Conservation (phyloP, 2,888 invertebrate genomes). For the Corbicula japonica region DNA sequence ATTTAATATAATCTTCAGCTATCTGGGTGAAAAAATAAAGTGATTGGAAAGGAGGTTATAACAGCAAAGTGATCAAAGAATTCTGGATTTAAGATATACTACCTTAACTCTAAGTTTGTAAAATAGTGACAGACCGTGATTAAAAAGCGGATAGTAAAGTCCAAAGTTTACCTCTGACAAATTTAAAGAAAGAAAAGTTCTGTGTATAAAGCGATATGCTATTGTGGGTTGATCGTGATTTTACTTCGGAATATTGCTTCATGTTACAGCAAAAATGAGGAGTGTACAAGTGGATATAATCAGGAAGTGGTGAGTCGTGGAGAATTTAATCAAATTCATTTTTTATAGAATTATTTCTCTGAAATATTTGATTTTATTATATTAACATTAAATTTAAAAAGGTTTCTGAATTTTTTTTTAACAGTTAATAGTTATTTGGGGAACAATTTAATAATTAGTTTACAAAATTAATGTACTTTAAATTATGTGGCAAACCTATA, state of each 20-base stretch:
- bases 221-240: neutral
- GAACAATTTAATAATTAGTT: too few relatives aligned
- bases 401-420: too few relatives aligned
- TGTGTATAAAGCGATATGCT: neutral
- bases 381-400: too few relatives aligned
- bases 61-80: conserved; percentile 40
- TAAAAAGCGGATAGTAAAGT: neutral
- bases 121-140: neutral
- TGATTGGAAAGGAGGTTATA: conserved; percentile 14
- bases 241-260: neutral
- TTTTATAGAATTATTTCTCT: too few relatives aligned
- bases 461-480: too few relatives aligned
- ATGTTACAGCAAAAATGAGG: conserved; percentile 59
- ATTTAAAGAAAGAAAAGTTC: too few relatives aligned
- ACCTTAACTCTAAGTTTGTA: too few relatives aligned
- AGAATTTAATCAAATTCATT: too few relatives aligned
- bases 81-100: conserved; percentile 7
- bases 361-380: too few relatives aligned
- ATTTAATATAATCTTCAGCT: conserved; percentile 37
- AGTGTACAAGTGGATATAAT: conserved; percentile 61
- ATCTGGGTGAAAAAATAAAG: conserved; percentile 27
- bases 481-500: too few relatives aligned
- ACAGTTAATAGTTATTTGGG: too few relatives aligned
- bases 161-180: too few relatives aligned
- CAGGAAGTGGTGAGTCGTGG: conserved; percentile 54